Conservation (phyloP, 2,797 vertebrate genomes). For the Florisuga fusca region DNA sequence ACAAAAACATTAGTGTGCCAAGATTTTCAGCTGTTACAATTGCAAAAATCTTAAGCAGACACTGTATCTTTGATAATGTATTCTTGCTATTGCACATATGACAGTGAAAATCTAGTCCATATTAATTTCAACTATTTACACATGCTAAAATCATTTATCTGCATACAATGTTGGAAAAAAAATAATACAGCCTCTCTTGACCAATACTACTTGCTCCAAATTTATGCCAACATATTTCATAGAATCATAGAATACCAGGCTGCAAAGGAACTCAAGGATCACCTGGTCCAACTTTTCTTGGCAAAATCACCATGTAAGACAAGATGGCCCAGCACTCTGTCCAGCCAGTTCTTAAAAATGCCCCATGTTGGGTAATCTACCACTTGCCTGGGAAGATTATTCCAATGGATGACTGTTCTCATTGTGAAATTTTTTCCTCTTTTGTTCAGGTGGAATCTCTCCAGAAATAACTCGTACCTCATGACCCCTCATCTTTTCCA, state of each 20-base stretch:
- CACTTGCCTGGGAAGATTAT: background rate
- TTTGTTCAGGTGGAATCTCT: background rate
- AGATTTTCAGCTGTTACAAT: conserved; percentile 22
- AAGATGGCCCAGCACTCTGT: background rate
- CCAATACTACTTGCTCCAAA: background rate
- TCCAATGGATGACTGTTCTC: background rate
- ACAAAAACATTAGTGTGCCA: conserved; percentile 33
- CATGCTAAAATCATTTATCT: conserved; percentile 42
- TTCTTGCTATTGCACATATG: conserved; percentile 34
- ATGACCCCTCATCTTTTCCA: background rate
- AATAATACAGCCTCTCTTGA: conserved; percentile 32
- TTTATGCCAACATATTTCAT: background rate
- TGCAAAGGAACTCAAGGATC: background rate
- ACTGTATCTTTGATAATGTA: background rate
- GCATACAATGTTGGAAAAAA: conserved; percentile 30
- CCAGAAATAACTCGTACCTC: background rate
- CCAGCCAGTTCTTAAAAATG: background rate
- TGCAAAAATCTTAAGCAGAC: conserved; percentile 13
- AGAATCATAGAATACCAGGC: background rate
- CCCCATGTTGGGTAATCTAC: background rate
- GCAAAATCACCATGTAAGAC: background rate
- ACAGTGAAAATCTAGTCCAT: conserved; percentile 12
- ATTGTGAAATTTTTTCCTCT: background rate
- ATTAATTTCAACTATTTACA: conserved; percentile 40
- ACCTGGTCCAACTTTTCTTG: background rate